Base-by-base conservation (phyloP, 1,140 invertebrate genomes). In the Brachionus asplanchnoidis region DNA sequence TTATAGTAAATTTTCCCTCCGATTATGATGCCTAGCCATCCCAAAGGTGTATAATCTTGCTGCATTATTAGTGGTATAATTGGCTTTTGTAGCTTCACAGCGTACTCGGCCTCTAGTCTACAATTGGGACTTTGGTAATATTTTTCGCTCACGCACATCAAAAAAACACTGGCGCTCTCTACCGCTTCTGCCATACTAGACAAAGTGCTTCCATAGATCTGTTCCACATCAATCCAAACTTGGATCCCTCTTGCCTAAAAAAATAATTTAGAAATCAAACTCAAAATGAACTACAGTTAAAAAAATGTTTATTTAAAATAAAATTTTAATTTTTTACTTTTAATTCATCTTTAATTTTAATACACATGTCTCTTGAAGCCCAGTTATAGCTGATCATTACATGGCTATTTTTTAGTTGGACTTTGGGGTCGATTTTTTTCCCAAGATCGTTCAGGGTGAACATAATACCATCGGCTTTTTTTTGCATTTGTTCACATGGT, bases 31-130 rank as follows among this genome's bases (percentile, higher is more conserved):
- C 88, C 88, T 8, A 89, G 85, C 88, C 88, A 89, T 3, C 88
- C 88, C 84, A 87, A 87, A 1, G 88, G 86, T 28, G 79, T 82
- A 73, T 89, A 89, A 4, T 85, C 85, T 40, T 23, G 66, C 70
- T 88, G 85, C 87, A 89, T 88, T 42, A 87, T 85, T 2, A 89
- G 85, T 0, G 88, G 88, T 32, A 89, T 86, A n/a, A 89, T 87
- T 46, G 78, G 78, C 36, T 80, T 80, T 80, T 80, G 50, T 40
- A 80, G n/a, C n/a, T 70, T 66, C 3, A 68, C 65, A 6, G 80
- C 80, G 44, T 83, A 83, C 36, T 68, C 53, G 2, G 80, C 80
- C 46, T 83, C 80, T 9, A 46, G 40, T 83, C 53, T 83, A 44
- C 80, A 83, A 66, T 46, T 40, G 3, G 80, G 60, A 46, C 60